Conservation (phyloP, 2,113 vertebrate genomes). For the Enhydra lutris region DNA sequence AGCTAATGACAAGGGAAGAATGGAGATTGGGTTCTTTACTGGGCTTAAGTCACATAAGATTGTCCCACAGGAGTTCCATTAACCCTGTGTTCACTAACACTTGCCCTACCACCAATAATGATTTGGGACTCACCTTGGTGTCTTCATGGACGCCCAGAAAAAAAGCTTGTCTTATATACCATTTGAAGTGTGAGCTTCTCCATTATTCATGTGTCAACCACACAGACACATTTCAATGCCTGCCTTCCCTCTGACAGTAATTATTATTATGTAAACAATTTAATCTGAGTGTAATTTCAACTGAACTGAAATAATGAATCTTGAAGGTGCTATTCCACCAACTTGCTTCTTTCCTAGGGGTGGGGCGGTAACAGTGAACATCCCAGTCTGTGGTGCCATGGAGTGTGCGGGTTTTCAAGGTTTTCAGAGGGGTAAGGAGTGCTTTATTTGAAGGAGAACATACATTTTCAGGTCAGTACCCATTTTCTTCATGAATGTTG, state of each 20-base stretch:
- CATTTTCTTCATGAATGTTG: not conserved
- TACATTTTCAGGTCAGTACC: not conserved
- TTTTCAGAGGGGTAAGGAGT: not conserved
- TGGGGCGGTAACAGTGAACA: accelerated
- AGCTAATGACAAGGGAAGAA: not conserved
- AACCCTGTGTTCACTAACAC: not conserved
- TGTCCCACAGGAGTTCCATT: not conserved
- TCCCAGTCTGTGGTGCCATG: not conserved
- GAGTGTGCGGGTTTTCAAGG: not conserved
- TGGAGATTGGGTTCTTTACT: not conserved
- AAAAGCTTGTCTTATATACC: not conserved
- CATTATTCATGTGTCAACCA: not conserved
- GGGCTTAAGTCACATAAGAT: not conserved
- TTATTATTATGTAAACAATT: conserved; percentile 22
- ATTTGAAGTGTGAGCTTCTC: not conserved
- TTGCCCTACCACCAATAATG: too few relatives aligned
- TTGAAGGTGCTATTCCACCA: not conserved
- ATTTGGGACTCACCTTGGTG: not conserved
- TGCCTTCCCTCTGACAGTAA: not conserved
- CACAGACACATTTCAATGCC: not conserved
- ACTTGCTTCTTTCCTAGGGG: not conserved
- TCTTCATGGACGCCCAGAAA: not conserved
- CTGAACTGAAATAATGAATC: not conserved
- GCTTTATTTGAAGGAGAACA: not conserved
- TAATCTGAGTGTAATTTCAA: not conserved